phyloP scores from a whole-genome alignment of 2,113 vertebrate genomes.

The Ailuropoda melanoleuca region DNA sequence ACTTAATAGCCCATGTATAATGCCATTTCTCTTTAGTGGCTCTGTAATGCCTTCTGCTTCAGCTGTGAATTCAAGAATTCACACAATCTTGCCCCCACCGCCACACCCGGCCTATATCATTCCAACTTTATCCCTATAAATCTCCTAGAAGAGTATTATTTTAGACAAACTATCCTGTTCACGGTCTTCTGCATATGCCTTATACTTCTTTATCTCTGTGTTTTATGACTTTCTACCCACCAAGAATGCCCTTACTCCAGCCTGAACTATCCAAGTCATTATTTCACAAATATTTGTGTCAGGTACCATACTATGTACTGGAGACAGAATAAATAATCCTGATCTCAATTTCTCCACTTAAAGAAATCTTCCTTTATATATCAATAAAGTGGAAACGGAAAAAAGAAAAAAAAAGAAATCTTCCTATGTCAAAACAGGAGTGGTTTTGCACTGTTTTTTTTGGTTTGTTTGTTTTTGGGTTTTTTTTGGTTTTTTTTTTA shows the following conservation, averaged over 20 bases:
- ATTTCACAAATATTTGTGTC: conserved; percentile 29
- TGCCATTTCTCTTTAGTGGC: not conserved
- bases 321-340: not conserved
- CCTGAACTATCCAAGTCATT: conserved; percentile 1
- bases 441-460: not conserved
- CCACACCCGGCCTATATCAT: not conserved
- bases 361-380: not conserved
- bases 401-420: not conserved
- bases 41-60: not conserved
- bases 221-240: not conserved
- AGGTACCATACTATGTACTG: not conserved
- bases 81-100: not conserved
- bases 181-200: not conserved
- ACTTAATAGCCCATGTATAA: not conserved
- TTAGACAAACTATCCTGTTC: not conserved
- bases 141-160: not conserved
- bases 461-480: too few species aligned
- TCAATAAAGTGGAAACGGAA: not conserved
- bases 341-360: not conserved
- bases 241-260: conserved; percentile 11
- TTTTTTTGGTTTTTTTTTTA: too few species aligned
- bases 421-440: not conserved
- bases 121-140: not conserved
- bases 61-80: not conserved
- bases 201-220: not conserved